Conservation (phyloP, 2,113 vertebrate species). For the Scytalopus superciliaris region DNA sequence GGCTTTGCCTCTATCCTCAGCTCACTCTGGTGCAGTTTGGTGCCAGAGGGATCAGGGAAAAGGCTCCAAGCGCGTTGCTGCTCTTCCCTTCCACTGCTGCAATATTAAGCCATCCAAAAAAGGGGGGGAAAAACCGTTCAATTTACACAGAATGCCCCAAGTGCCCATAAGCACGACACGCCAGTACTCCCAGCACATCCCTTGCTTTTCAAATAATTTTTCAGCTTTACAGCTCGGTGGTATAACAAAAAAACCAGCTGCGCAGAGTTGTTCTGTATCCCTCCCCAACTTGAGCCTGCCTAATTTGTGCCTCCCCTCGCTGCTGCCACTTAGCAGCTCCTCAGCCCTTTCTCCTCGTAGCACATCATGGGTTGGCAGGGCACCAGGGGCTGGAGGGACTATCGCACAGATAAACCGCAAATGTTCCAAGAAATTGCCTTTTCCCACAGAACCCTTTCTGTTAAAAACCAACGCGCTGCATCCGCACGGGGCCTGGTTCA, state of each 20-base stretch:
- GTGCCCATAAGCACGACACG: neutral
- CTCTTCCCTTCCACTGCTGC: slow-evolving; percentile 51
- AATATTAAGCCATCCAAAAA: slow-evolving; percentile 45
- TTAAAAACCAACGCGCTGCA: fast-evolving
- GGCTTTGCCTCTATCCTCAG: slow-evolving; percentile 37
- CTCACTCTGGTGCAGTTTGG: slow-evolving; percentile 41
- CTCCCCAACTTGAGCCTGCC: neutral
- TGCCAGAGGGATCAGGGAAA: slow-evolving; percentile 40
- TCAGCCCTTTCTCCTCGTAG: neutral
- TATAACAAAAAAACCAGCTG: slow-evolving; percentile 66
- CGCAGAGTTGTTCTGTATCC: neutral
- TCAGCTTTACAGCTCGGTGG: neutral
- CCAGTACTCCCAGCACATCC: neutral
- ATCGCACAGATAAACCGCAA: neutral
- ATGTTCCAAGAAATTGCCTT: neutral
- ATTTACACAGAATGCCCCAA: slow-evolving; percentile 56
- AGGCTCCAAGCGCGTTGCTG: slow-evolving; percentile 21
- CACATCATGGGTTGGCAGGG: fast-evolving
- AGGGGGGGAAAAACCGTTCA: neutral
- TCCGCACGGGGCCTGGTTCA: fast-evolving
- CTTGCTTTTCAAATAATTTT: slow-evolving; percentile 33
- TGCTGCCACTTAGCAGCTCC: neutral
- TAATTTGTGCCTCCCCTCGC: neutral
- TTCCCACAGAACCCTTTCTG: neutral
- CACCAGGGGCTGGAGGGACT: neutral